phyloP scores from a whole-genome alignment of 2,888 invertebrate genomes.

The Drosophila nigritarsus region DNA sequence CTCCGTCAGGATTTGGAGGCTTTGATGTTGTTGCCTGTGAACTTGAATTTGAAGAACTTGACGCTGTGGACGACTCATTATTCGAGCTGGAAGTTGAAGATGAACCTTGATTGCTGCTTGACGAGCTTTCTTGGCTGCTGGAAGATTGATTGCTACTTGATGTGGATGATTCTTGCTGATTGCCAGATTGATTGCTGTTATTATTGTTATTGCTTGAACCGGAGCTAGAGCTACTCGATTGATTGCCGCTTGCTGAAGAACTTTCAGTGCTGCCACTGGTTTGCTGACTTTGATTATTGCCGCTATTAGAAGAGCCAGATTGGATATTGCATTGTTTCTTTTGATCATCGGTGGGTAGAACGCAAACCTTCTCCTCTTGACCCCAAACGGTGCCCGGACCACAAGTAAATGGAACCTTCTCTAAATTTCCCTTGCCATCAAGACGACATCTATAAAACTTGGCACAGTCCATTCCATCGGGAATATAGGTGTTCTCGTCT shows the following conservation, averaged over 20 bases:
- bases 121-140: conserved; percentile 5
- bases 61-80: conserved; percentile 44
- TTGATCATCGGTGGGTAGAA: conserved; percentile 81
- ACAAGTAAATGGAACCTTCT: conserved; percentile 86
- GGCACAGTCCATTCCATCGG: conserved; percentile 86
- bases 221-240: conserved; percentile 29
- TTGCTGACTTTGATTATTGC: conserved; percentile 34
- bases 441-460: conserved; percentile 87
- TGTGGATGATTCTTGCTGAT: conserved; percentile 50
- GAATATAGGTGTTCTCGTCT: conserved; percentile 84
- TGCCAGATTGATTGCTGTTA: conserved; percentile 44
- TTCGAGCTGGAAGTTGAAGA: conserved; percentile 42
- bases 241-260: conserved; percentile 32
- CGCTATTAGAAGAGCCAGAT: conserved; percentile 29
- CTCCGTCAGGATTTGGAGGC: conserved; percentile 80
- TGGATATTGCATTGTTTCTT: conserved; percentile 72
- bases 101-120: conserved; percentile 30
- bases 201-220: conserved; percentile 20
- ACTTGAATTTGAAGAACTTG: conserved; percentile 32
- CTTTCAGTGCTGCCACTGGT: conserved; percentile 35
- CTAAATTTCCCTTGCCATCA: conserved; percentile 84
- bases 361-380: conserved; percentile 86
- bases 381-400: conserved; percentile 87
- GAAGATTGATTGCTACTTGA: conserved; percentile 50
- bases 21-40: conserved; percentile 47